Base-by-base conservation (phyloP, 2,888 invertebrate species). In the Synanthedon formicaeformis region DNA sequence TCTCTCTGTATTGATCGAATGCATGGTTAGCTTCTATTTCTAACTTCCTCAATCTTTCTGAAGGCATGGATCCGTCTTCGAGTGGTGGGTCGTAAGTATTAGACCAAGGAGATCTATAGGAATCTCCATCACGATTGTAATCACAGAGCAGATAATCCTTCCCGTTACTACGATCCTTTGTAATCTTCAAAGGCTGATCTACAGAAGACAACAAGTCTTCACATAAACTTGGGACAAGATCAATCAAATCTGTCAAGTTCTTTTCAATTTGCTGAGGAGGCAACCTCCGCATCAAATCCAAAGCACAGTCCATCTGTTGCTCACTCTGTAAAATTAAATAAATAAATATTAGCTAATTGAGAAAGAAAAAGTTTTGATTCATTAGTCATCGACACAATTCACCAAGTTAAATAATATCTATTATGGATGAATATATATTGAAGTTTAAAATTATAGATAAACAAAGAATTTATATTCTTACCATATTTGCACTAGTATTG, bases 211-310 rank as follows among this genome's bases (percentile, higher is more conserved):
- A 88, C 56, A 99, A 89, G 84, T 99, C 98, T 85, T 99, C 99
- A 80, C 98, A 98, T 59, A 99, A 90, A 81, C 92, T 92, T 55
- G 98, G 99, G 66, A 97, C 97, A 78, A 99, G 89, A 84, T 98
- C 98, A 72, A 99, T 98, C 72, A 99, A 90, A 90, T 99, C 98
- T 76, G 96, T 96, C 61, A 99, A 89, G 86, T 99, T 99, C 82
- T 98, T 98, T 81, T 99, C 99, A 67, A 99, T 98, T 87, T 99
- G 97, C 87, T 99, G 99, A 63, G 99, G 99, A 64, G 99, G 99
- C 78, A 99, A 87, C 69, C 99, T 92, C 75, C 99, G 91, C 99
- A 99, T 99, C 76, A 99, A 90, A 89, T 99, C 99, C 67, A 99
- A 89, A 52, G 99, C 99, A 89, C 98, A 98, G 89, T 99, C 99